Percentiles rank a stretch among this genome's conserved stretches.
Conservation (phyloP, 2,113 vertebrate genomes). For the Plotosus lineatus region DNA sequence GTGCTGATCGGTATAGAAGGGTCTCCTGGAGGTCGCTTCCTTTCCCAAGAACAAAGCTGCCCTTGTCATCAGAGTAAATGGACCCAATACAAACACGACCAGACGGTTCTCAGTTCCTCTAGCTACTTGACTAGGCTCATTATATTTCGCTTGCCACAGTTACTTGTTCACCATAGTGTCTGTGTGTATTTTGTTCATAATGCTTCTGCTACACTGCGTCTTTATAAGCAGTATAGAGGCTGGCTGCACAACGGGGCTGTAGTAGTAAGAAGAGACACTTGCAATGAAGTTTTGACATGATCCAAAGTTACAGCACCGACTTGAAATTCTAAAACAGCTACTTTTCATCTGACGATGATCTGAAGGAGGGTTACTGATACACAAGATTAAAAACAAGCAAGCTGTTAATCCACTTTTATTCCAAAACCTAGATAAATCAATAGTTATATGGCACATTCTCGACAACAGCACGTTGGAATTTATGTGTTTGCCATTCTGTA, state of each 20-base stretch:
- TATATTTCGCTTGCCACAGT: constrained; percentile 9
- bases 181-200: constrained; percentile 10
- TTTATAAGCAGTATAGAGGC: neutral
- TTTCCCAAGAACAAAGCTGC: constrained; percentile 27
- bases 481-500: neutral
- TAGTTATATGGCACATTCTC: no score
- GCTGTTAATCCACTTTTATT: neutral
- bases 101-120: constrained; percentile 28
- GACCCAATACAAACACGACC: constrained; percentile 29
- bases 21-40: constrained; percentile 2
- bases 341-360: neutral
- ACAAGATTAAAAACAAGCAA: neutral
- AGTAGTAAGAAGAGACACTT: neutral
- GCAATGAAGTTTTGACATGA: neutral
- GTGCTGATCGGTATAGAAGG: neutral
- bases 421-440: no score
- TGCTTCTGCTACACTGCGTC: neutral
- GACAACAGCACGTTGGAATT: no score
- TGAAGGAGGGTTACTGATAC: neutral
- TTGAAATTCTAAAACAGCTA: neutral
- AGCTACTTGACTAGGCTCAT: constrained; percentile 20
- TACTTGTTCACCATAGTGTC: neutral
- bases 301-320: neutral
- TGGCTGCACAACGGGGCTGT: neutral
- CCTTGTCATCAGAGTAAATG: constrained; percentile 33